A percentile compares a stretch with the other conserved stretches of the same genome.
Evolutionary conservation across 2,113 vertebrate genomes (phyloP).

Genomic region (Orthochromis malagaraziensis): DNA sequence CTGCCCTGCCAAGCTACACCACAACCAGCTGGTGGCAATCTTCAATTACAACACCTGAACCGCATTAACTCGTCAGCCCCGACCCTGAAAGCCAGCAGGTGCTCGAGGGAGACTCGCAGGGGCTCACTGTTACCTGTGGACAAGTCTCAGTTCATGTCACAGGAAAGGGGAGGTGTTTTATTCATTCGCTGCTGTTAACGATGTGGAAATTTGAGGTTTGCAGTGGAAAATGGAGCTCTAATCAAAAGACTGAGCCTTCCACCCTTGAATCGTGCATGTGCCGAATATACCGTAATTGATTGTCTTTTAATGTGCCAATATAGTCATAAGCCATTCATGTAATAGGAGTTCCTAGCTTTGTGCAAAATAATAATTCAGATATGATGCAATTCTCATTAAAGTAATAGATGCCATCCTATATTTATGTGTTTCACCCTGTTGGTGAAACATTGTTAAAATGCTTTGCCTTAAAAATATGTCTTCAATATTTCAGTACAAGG

Average conservation of each 20-base stretch:
- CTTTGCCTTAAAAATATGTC: neutral
- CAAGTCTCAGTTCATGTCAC: neutral
- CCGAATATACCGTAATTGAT: neutral
- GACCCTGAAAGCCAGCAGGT: conserved; percentile 34
- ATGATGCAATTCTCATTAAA: neutral
- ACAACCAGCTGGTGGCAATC: conserved; percentile 58
- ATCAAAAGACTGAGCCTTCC: neutral
- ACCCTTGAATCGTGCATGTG: neutral
- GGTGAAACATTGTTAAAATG: neutral
- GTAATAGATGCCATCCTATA: neutral
- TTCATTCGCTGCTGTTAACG: neutral
- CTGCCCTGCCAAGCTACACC: conserved; percentile 48
- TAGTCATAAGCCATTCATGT: neutral
- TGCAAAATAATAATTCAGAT: neutral
- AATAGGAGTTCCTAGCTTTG: neutral
- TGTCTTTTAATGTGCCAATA: conserved; percentile 11
- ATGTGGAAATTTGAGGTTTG: neutral
- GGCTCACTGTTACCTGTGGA: neutral
- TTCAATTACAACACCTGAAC: conserved; percentile 63
- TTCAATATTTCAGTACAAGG: neutral
- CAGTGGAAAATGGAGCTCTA: neutral
- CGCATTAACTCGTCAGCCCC: conserved; percentile 34
- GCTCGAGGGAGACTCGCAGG: neutral
- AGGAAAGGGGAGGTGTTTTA: neutral
- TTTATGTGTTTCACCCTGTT: neutral